These are phyloP conservation scores for Montipora cactus DNA, from an alignment of 64 coral and sea anemone genomes.

Conservation along the genomic window DNA sequence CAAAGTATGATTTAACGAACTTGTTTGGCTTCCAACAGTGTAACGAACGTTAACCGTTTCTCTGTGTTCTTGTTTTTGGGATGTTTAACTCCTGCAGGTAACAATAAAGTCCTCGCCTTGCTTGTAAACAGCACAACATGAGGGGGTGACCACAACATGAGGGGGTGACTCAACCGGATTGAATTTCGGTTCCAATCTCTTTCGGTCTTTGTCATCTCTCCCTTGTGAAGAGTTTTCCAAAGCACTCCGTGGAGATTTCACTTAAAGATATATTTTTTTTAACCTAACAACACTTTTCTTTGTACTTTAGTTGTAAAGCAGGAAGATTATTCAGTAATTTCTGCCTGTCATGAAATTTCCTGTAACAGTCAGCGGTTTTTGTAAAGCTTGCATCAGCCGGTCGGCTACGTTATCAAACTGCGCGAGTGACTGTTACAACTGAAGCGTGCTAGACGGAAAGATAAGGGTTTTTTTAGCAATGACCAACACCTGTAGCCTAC, in stretches of 20 bases:
- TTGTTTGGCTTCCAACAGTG: constrained; percentile 48
- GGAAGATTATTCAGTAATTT: neutral
- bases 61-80: constrained; percentile 17
- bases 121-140: constrained; percentile 29
- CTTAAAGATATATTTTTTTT: neutral
- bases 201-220: neutral
- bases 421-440: constrained; percentile 7
- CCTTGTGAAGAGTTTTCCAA: neutral
- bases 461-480: constrained; percentile 29
- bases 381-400: too few species aligned
- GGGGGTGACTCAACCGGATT: neutral
- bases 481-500: constrained; percentile 36
- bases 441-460: constrained; percentile 32
- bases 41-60: constrained; percentile 50
- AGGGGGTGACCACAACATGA: neutral
- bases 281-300: neutral
- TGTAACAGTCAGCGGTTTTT: neutral
- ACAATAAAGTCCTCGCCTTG: neutral
- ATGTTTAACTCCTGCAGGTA: constrained; percentile 10
- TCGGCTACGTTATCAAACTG: constrained; percentile 10
- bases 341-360: neutral
- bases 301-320: neutral
- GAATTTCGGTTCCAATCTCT: constrained; percentile 20
- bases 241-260: neutral
- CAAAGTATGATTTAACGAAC: constrained; percentile 8